phyloP scores from a whole-genome alignment of 2,888 invertebrate genomes.

The Metallyticus violacea region DNA sequence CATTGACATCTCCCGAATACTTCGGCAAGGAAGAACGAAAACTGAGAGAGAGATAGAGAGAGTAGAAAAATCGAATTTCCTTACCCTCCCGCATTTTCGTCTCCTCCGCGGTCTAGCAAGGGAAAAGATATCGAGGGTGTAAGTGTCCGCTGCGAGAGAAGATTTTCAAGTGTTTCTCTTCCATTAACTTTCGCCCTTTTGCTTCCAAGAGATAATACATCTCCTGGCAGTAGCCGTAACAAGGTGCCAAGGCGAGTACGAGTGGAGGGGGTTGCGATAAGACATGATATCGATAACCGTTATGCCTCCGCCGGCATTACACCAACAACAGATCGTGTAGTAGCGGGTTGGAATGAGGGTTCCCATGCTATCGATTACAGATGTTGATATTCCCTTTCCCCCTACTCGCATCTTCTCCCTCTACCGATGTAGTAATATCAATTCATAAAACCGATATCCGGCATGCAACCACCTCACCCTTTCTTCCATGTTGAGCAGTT shows the following conservation, averaged over 20 bases:
- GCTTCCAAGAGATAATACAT: neutral
- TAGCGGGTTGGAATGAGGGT: too few species aligned
- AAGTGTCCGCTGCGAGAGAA: neutral
- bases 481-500: neutral
- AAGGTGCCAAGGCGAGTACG: neutral
- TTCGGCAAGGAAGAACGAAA: too few species aligned
- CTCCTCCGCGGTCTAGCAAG: neutral
- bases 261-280: neutral
- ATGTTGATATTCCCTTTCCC: neutral
- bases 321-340: too few species aligned
- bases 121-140: neutral
- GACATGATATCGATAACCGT: neutral
- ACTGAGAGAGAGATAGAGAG: neutral
- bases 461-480: neutral
- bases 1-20: neutral
- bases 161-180: slow-evolving; percentile 5
- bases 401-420: too few species aligned
- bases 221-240: too few species aligned
- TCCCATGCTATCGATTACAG: neutral
- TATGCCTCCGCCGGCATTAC: too few species aligned
- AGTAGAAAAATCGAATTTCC: neutral
- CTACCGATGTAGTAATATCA: neutral
- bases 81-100: neutral
- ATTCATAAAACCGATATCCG: slow-evolving; percentile 6
- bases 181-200: neutral